A percentile compares a stretch with the other conserved stretches of the same genome.
Evolutionary conservation across 1,140 invertebrate genomes (phyloP).

Genomic region (Leptinotarsa defecta): DNA sequence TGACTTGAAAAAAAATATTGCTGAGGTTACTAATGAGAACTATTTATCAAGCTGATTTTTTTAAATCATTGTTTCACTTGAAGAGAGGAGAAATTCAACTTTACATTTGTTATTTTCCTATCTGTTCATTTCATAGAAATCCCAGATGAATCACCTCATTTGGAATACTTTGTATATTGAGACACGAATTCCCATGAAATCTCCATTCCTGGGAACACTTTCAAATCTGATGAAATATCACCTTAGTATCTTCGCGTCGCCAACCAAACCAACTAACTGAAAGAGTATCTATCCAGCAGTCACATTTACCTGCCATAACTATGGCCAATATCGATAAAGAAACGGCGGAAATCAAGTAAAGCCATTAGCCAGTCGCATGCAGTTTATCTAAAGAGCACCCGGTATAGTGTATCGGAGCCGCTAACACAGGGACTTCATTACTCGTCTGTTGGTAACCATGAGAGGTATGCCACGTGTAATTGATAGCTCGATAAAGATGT

Average conservation of each 20-base stretch:
- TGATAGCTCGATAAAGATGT: constrained; percentile 46
- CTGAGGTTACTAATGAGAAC: no score
- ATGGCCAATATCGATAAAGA: constrained; percentile 39
- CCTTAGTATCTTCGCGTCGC: neutral
- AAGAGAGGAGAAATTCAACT: no score
- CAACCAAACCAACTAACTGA: constrained; percentile 3
- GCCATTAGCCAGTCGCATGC: constrained; percentile 43
- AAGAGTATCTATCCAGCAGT: constrained; percentile 8
- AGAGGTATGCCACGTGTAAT: constrained; percentile 37
- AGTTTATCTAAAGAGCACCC: constrained; percentile 43
- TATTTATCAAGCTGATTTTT: no score
- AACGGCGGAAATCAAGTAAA: constrained; percentile 36
- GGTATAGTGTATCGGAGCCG: constrained; percentile 20
- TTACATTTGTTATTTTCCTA: no score
- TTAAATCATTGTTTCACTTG: no score
- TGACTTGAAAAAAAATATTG: no score
- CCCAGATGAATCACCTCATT: no score
- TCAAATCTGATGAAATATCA: neutral
- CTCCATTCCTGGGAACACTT: neutral
- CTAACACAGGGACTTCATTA: constrained; percentile 43
- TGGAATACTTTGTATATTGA: neutral
- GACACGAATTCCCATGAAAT: neutral
- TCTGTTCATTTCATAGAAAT: no score
- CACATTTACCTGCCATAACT: constrained; percentile 32
- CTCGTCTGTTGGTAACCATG: constrained; percentile 24